phyloP scores from a whole-genome alignment of 2,888 invertebrate species.

The Phragmatobia fuliginosa region DNA sequence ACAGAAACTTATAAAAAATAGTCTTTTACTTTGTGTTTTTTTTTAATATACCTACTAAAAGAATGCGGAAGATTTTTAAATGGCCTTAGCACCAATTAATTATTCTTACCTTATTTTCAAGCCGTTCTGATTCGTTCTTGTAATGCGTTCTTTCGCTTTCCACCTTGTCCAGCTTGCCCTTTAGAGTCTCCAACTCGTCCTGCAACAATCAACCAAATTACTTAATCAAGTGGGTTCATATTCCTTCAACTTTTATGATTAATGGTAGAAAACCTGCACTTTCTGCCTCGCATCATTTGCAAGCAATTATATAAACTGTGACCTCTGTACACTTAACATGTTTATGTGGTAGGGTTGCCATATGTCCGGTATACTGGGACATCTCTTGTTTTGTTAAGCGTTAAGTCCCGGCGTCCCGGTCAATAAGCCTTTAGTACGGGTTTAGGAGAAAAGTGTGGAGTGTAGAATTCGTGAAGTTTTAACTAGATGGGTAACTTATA shows the following conservation, averaged over 20 bases:
- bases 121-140: slow-evolving; percentile 95
- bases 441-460: no score
- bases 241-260: background rate
- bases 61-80: no score
- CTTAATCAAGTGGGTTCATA: slow-evolving; percentile 2
- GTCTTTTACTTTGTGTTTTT: background rate
- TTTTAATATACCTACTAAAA: no score
- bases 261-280: slow-evolving; percentile 36
- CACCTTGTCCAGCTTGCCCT: slow-evolving; percentile 93
- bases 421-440: no score
- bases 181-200: slow-evolving; percentile 95
- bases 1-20: slow-evolving; percentile 5
- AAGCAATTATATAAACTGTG: slow-evolving; percentile 43
- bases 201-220: slow-evolving; percentile 73
- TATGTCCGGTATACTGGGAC: no score
- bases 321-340: slow-evolving; percentile 32
- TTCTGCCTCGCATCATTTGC: slow-evolving; percentile 42
- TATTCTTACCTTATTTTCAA: slow-evolving; percentile 94
- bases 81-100: background rate
- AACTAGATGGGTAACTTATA: background rate
- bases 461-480: no score
- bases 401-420: no score
- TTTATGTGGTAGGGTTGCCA: slow-evolving; percentile 1
- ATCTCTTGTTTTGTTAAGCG: no score
- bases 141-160: slow-evolving; percentile 94